A percentile compares a stretch with the other conserved stretches of the same genome.
Conservation (phyloP, 2,888 invertebrate species). For the Desoria tigrina region DNA sequence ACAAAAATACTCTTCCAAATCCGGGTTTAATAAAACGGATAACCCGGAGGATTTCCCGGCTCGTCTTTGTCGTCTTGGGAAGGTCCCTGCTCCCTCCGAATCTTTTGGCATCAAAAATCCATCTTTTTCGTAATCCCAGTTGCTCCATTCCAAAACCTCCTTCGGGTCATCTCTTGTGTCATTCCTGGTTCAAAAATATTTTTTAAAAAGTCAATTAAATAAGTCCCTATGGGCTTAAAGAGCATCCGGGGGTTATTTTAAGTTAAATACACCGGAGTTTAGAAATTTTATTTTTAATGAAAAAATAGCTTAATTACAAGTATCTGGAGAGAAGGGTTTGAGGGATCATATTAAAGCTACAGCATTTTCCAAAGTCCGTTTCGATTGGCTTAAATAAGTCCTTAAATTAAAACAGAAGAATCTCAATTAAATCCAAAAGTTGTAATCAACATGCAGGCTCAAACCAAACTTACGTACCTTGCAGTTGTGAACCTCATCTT, state of each 20-base stretch:
- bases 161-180: slow-evolving; percentile 33
- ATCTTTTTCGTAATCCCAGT: slow-evolving; percentile 35
- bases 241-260: no score
- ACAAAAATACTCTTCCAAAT: slow-evolving; percentile 43
- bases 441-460: no score
- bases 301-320: background rate
- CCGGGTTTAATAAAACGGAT: slow-evolving; percentile 43
- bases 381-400: slow-evolving; percentile 73
- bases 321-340: slow-evolving; percentile 17
- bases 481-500: slow-evolving; percentile 65
- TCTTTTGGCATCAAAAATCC: slow-evolving; percentile 27
- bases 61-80: slow-evolving; percentile 32
- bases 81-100: slow-evolving; percentile 1
- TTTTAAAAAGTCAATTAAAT: no score
- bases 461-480: no score
- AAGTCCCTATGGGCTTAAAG: no score
- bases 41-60: slow-evolving; percentile 41
- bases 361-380: slow-evolving; percentile 79
- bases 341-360: slow-evolving; percentile 35
- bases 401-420: no score
- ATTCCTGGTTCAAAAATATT: no score
- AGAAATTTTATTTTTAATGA: no score
- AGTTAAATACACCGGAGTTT: no score
- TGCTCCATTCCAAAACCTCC: slow-evolving; percentile 36
- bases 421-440: no score